Base-by-base conservation (phyloP, 2,797 vertebrate genomes). In the Sebastes melanostomus region DNA sequence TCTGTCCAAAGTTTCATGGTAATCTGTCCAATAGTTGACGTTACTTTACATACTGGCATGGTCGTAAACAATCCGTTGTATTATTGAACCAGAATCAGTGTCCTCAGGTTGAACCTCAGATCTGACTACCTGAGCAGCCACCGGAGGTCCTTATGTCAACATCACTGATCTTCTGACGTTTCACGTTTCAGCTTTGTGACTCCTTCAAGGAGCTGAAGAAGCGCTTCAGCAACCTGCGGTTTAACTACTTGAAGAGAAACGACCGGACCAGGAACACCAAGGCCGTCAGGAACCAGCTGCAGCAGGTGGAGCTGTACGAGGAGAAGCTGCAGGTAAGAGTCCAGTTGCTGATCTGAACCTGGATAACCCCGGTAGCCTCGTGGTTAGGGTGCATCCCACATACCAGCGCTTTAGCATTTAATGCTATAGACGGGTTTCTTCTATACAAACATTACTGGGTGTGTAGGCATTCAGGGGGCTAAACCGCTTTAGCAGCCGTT, bases 251-350 rank as follows among this genome's bases (percentile, higher is more conserved):
- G 87, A 93, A 90, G 82, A 87, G 86, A 34, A 89, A 88, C 5
- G 84, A 92, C 80, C 18, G 87, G 7, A 83, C 10, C 29, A 84
- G 89, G 61, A 91, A 88, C 86, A 42, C 20, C 11, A 91, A 90
- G 81, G 88, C 85, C 0, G 60, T 63, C 46, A 84, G 93, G 83
- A 95, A 96, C 91, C 97, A 97, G 88, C 94, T 96, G 89, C 96
- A 97, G 81, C 97, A 98, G 94, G 94, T 97, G 72, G 95, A 96
- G 70, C 80, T 88, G 13, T 94, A 95, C 59, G 76, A 86, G 66
- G 96, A 97, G 80, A 97, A 96, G 90, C 89, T 96, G 62, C 95
- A 97, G 90, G 89, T 89, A 12, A 3, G 42, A 55, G 11, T 36
- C 66, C 25, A 11, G 18, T 20, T 69, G 25, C 38, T 60, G 24